A percentile compares a stretch with the other conserved stretches of the same genome.
phyloP scores from a whole-genome alignment of 2,113 vertebrate genomes.

The Hiodon alosoides region DNA sequence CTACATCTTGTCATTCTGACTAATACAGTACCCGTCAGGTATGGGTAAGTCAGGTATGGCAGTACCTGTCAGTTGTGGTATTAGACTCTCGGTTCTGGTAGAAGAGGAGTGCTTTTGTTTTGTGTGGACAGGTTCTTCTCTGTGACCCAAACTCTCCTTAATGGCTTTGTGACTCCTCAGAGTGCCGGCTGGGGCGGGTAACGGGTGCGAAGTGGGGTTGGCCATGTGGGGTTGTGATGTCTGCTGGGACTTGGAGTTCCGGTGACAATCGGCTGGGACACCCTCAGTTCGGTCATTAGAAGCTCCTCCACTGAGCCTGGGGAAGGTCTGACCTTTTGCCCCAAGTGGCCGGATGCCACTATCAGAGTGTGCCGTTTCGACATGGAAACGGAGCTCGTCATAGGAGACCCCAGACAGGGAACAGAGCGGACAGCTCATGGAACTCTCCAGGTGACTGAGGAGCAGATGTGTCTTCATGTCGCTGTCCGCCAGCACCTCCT shows the following conservation, averaged over 20 bases:
- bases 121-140: slow-evolving; percentile 21
- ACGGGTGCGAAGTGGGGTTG: background rate
- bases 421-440: slow-evolving; percentile 63
- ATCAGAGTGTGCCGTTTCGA: slow-evolving; percentile 60
- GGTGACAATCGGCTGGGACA: background rate
- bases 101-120: slow-evolving; percentile 35
- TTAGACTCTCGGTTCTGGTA: slow-evolving; percentile 33
- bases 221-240: background rate
- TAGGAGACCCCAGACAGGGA: slow-evolving; percentile 59
- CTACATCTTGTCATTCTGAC: background rate
- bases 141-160: background rate
- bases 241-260: too few relatives aligned
- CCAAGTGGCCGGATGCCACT: slow-evolving; percentile 21
- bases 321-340: background rate
- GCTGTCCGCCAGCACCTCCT: slow-evolving; percentile 57
- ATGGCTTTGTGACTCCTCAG: background rate
- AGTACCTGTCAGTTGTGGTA: background rate
- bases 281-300: background rate
- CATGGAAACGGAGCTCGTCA: slow-evolving; percentile 64
- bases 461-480: slow-evolving; percentile 64
- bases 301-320: background rate
- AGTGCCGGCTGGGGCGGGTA: background rate
- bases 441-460: slow-evolving; percentile 56
- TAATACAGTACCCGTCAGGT: too few relatives aligned
- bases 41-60: too few relatives aligned